These are phyloP conservation scores for Calycopis cecrops DNA, from an alignment of 1,140 invertebrate genomes.

Conservation along the genomic window DNA sequence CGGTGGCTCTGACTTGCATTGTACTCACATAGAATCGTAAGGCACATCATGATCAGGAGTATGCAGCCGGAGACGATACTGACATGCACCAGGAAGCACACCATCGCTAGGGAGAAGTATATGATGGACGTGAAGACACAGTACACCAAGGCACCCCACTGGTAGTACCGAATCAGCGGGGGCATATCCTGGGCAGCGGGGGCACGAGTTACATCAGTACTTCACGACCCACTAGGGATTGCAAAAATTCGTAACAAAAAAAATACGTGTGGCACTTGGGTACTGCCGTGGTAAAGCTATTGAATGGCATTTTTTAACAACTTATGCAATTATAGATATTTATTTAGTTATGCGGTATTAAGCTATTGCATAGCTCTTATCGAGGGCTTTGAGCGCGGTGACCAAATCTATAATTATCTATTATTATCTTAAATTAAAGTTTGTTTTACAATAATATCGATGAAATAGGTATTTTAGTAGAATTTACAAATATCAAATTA, in stretches of 20 bases:
- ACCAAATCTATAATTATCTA: too few species aligned
- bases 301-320: not conserved
- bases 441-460: too few species aligned
- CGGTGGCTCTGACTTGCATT: too few species aligned
- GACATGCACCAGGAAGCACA: slow-evolving; percentile 44
- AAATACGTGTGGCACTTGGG: too few species aligned
- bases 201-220: too few species aligned
- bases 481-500: too few species aligned
- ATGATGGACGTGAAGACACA: slow-evolving; percentile 26
- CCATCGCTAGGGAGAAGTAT: slow-evolving; percentile 34
- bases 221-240: not conserved
- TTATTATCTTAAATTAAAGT: too few species aligned
- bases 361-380: too few species aligned
- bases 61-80: slow-evolving; percentile 31
- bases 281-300: not conserved
- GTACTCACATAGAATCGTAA: slow-evolving; percentile 26
- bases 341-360: too few species aligned
- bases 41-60: slow-evolving; percentile 31
- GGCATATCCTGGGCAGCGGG: slow-evolving; percentile 53
- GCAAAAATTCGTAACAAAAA: not conserved
- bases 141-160: slow-evolving; percentile 42
- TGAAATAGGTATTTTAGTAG: too few species aligned
- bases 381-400: too few species aligned
- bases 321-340: too few species aligned
- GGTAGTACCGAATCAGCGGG: slow-evolving; percentile 41